Base-by-base conservation (phyloP, 2,797 vertebrate genomes). In the Ambastaia sidthimunki region DNA sequence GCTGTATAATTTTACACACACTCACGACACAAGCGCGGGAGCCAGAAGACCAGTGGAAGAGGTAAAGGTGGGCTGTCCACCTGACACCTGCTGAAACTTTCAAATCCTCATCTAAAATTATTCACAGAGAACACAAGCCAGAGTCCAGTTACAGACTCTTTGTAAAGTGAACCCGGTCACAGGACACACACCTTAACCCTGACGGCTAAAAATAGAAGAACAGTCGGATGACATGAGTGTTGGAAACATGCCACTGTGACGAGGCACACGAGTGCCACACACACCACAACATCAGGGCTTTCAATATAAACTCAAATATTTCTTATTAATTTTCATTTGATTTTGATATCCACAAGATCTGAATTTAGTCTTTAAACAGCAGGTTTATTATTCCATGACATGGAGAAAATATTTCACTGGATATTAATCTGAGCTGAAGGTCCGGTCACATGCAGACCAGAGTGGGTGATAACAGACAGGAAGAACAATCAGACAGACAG, bases 71-170 rank as follows among this genome's bases (percentile, higher is more conserved):
- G 50, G 31, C 57, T 3, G 28, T 71, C 69, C 81, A 85, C 76
- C 80, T 62, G 66, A 83, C 83, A 85, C 85, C 73, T 66, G 92
- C 84, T 93, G 92, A 93, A 92, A 93, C 89, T 92, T 93, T 93
- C 90, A 92, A 90, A 87, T 80, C 90, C 86, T 83, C 74, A 48
- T 88, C 93, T 92, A 92, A 89, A 92, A 90, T 91, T 87, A 91
- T 91, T 78, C 74, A 55, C 47, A 83, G 73, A 80, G 83, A 84
- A 93, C 92, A 93, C 90, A 91, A 90, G 62, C 54, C 31, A 84
- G 87, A 88, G 90, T 94, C 90, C 78, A 85, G 87, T 94, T 93
- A 93, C 93, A 83, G 50, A 21, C 85, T 84, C 77, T 81, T 62
- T 84, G 92, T 90, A 92, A 93, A 88, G 84, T 65, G 87, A 91